Percentiles rank a stretch among this genome's conserved stretches.
These are phyloP conservation scores for Nymphicus hollandicus DNA, from an alignment of 2,113 vertebrate genomes.

Conservation along the genomic window DNA sequence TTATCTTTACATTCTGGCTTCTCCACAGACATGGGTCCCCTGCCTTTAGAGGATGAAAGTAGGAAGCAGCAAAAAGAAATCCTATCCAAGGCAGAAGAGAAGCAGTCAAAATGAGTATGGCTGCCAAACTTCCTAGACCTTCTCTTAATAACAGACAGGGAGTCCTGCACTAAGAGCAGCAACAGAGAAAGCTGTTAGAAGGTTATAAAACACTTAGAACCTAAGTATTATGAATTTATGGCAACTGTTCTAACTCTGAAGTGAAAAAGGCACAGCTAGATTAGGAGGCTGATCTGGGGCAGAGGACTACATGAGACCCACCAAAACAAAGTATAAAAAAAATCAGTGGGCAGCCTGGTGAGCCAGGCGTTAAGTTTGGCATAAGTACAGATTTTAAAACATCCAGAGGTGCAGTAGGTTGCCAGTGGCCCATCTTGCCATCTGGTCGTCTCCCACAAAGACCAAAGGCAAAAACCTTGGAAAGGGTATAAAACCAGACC, in stretches of 20 bases:
- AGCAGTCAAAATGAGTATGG: neutral
- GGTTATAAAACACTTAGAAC: neutral
- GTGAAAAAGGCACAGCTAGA: neutral
- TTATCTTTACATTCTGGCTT: neutral
- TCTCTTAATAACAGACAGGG: neutral
- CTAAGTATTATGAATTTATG: neutral
- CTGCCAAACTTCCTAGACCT: neutral
- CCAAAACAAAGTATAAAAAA: neutral
- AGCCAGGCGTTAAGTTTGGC: neutral
- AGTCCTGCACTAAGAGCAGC: neutral
- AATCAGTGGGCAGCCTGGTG: neutral
- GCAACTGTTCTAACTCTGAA: neutral
- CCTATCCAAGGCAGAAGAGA: neutral
- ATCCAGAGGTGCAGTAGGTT: neutral
- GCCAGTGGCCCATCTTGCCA: neutral
- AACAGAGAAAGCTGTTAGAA: neutral
- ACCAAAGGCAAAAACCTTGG: neutral
- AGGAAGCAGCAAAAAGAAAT: neutral
- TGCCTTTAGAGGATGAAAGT: neutral
- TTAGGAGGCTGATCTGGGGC: neutral
- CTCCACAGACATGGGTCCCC: neutral
- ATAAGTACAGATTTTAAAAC: neutral
- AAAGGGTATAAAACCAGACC: neutral
- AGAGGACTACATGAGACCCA: neutral
- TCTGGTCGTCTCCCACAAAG: neutral